Conservation (phyloP, 2,797 vertebrate genomes). For the Hemibagrus guttatus region DNA sequence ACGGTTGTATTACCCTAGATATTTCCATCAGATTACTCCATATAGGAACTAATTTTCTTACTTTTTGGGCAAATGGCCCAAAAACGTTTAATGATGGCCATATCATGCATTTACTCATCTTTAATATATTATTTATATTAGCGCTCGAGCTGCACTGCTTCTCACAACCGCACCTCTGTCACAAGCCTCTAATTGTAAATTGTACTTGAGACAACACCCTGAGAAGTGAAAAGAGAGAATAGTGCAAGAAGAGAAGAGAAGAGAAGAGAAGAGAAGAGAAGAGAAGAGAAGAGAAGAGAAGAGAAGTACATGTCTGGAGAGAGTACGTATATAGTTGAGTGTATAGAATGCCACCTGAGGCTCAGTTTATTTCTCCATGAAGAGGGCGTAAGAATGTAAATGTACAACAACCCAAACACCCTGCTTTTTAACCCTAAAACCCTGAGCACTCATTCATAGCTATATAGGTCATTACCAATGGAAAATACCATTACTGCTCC, state of each 20-base stretch:
- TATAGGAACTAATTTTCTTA: not conserved
- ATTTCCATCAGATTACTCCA: not conserved
- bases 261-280: not conserved
- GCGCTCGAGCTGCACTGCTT: slow-evolving; percentile 40
- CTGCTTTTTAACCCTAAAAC: slow-evolving; percentile 4
- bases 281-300: not conserved
- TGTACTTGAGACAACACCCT: slow-evolving; percentile 49
- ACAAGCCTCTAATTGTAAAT: slow-evolving; percentile 55
- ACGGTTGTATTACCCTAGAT: not conserved
- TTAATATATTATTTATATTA: slow-evolving; percentile 16
- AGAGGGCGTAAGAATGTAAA: slow-evolving; percentile 14
- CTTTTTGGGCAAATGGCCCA: not conserved
- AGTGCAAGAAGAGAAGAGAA: not conserved
- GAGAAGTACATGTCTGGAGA: not conserved
- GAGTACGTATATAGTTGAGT: too few species aligned
- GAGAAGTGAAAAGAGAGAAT: not conserved
- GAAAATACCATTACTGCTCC: slow-evolving; percentile 35
- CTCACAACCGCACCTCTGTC: slow-evolving; percentile 46
- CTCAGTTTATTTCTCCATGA: slow-evolving; percentile 12
- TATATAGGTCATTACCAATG: slow-evolving; percentile 23
- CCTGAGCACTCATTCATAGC: slow-evolving; percentile 29
- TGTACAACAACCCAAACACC: slow-evolving; percentile 37
- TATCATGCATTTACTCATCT: not conserved
- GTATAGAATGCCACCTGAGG: not conserved
- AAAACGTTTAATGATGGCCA: not conserved